phyloP scores from a whole-genome alignment of 2,888 invertebrate genomes.

The Phortica okadai region DNA sequence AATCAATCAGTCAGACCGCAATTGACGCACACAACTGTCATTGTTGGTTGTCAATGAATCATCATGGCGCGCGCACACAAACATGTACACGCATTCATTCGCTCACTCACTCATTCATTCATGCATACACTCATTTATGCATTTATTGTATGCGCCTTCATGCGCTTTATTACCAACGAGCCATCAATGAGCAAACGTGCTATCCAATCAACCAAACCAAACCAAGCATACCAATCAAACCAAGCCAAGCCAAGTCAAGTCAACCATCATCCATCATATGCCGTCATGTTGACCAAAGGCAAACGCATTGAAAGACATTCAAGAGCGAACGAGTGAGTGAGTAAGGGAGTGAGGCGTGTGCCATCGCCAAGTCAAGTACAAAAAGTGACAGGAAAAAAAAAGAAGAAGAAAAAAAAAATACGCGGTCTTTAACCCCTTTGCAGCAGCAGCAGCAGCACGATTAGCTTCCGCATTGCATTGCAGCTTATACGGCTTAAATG shows the following conservation, averaged over 20 bases:
- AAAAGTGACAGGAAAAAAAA: background rate
- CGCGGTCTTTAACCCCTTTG: constrained; percentile 59
- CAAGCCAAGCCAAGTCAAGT: background rate
- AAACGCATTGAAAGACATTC: background rate
- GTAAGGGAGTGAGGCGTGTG: background rate
- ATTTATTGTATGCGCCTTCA: background rate
- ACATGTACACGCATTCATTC: background rate
- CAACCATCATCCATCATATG: constrained; percentile 18
- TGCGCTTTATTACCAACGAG: background rate
- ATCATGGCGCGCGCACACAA: background rate
- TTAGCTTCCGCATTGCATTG: constrained; percentile 48
- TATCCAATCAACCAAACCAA: background rate
- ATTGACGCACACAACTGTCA: background rate
- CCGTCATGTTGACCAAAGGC: background rate
- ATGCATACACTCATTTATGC: background rate
- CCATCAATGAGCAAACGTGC: too few species aligned
- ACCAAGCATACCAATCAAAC: background rate
- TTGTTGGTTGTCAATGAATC: constrained; percentile 4
- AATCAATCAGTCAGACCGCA: constrained; percentile 8
- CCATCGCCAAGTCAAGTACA: background rate
- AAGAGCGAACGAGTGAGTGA: background rate
- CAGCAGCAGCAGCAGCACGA: constrained; percentile 24
- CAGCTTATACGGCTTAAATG: constrained; percentile 46
- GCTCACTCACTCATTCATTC: background rate
- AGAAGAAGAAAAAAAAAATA: too few species aligned